Conservation (phyloP, 2,113 vertebrate genomes). For the Amblyopsis rosae region DNA sequence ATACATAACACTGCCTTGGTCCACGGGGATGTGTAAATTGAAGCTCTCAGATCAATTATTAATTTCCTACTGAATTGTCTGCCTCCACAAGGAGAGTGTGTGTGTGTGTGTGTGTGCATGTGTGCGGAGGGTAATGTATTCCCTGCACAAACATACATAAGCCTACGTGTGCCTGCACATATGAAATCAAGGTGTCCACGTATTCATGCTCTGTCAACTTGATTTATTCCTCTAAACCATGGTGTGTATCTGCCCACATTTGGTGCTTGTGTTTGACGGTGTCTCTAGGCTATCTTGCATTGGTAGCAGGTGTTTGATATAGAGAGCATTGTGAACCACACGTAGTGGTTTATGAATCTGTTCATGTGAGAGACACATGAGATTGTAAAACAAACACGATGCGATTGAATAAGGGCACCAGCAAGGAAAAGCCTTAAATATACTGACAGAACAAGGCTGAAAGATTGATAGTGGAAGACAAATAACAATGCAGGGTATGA, state of each 20-base stretch:
- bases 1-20: slow-evolving; percentile 1
- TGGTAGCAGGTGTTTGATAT: slow-evolving; percentile 48
- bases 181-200: slow-evolving; percentile 33
- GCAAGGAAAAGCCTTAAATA: slow-evolving; percentile 5
- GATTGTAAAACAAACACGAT: slow-evolving; percentile 56
- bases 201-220: slow-evolving; percentile 41
- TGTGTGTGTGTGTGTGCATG: not conserved
- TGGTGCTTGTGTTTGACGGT: slow-evolving; percentile 6
- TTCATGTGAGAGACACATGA: slow-evolving; percentile 1
- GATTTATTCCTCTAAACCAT: slow-evolving; percentile 35
- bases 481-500: not conserved
- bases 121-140: slow-evolving; percentile 48
- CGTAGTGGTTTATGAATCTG: slow-evolving; percentile 18
- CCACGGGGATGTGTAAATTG: slow-evolving; percentile 52
- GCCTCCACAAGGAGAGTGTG: slow-evolving; percentile 10
- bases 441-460: slow-evolving; percentile 16
- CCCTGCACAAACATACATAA: slow-evolving; percentile 7
- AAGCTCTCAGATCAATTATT: slow-evolving; percentile 62
- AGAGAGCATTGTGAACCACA: slow-evolving; percentile 14
- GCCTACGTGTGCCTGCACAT: slow-evolving; percentile 6
- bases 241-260: not conserved
- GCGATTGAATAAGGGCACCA: slow-evolving; percentile 66
- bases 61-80: slow-evolving; percentile 49
- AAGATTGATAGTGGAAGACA: slow-evolving; percentile 8
- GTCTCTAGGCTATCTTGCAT: slow-evolving; percentile 27